Evolutionary conservation across 2,797 vertebrate genomes (phyloP), one percentile per base, ranked within the genome.

Genomic region (Nyctibius grandis): DNA sequence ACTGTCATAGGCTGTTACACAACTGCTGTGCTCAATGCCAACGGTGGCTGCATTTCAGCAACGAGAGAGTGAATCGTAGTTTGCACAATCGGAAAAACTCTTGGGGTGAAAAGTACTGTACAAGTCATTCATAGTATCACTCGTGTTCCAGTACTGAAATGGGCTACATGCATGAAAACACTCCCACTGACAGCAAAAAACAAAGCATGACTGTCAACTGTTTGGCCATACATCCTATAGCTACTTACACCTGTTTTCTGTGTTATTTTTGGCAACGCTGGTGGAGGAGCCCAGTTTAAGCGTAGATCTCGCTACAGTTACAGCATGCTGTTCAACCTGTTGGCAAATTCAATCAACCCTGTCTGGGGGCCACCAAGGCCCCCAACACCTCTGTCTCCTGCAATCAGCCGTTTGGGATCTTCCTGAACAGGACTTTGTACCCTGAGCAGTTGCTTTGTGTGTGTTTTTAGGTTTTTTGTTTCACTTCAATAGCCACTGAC

Each of bases 241-340:
- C 93, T 93, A 53, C 89, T 92, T 40, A 73, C 97, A 97, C 95
- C 97, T 96, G 97, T 95, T 94, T 29, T 15, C 90, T 93, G 42
- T 86, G 89, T 94, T 97, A 97, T 97, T 97, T 97, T 93, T 95
- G 95, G 96, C 93, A 88, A 64, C 85, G 36, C 50, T 11, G 36
- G 19, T n/a, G 56, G 33, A 85, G 77, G 78, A 72, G 85, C n/a
- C 87, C 91, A 28, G 64, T 78, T 48, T 22, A 91, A 94, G 96
- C 40, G 61, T 73, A 51, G 91, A 95, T 97, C 96, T 97, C 95
- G 92, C 81, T 75, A 36, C 38, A 31, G 86, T 67, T 73, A 44
- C 61, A 18, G 42, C 36, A 42, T 18, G 23, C 36, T 56, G 5
- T n/a, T 59, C 77, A 26, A 74, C 89, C 95, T 45, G 94, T 33